Percentiles rank a stretch among this genome's conserved stretches.
Conservation (phyloP, 2,797 vertebrate species). For the Semotilus atromaculatus region DNA sequence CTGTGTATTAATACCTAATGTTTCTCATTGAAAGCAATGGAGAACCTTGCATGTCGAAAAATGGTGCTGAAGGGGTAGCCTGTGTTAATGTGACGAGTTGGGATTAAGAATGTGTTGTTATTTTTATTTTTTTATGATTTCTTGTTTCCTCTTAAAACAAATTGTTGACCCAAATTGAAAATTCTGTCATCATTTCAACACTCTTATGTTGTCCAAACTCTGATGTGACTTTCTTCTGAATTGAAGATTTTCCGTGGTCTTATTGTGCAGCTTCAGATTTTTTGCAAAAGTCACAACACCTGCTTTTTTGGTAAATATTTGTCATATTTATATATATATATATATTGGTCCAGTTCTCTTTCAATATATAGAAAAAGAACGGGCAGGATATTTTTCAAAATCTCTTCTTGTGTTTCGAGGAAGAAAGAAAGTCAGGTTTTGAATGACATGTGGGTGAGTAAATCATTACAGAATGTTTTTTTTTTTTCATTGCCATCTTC, state of each 20-base stretch:
- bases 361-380: neutral
- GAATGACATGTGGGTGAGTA: constrained; percentile 6
- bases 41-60: neutral
- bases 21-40: neutral
- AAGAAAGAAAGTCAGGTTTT: constrained; percentile 3
- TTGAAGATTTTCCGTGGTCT: neutral
- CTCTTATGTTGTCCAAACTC: neutral
- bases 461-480: neutral
- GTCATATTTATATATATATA: neutral
- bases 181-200: neutral
- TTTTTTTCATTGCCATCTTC: constrained; percentile 35
- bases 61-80: neutral
- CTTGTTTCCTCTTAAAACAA: constrained; percentile 7
- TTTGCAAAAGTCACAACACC: neutral
- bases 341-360: neutral
- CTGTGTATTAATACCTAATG: neutral
- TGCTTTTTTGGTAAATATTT: neutral
- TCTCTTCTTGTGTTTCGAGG: neutral
- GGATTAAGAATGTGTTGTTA: neutral
- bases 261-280: neutral
- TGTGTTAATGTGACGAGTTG: neutral
- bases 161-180: neutral
- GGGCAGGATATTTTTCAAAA: neutral
- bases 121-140: neutral
- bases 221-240: neutral